Percentiles rank a stretch among this genome's conserved stretches.
These are phyloP conservation scores for Artibeus jamaicensis DNA, from an alignment of 2,797 vertebrate species.

Conservation along the genomic window DNA sequence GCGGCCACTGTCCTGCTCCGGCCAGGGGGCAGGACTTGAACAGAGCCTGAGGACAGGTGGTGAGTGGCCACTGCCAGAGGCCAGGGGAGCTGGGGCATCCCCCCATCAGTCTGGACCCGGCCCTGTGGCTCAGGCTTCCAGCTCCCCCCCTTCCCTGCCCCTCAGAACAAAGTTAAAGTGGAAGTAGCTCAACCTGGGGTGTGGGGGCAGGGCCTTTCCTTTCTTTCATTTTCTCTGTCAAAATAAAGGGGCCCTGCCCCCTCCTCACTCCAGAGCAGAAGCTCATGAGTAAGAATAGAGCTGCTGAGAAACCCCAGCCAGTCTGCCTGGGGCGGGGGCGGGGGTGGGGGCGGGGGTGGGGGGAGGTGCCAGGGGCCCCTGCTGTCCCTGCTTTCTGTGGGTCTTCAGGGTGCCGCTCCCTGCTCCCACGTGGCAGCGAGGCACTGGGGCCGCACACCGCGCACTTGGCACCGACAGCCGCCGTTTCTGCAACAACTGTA, in stretches of 20 bases:
- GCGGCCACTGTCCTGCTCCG: neutral
- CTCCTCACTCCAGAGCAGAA: neutral
- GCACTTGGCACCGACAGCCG: neutral
- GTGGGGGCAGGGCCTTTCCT: neutral
- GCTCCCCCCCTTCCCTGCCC: neutral
- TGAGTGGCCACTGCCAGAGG: constrained; percentile 35
- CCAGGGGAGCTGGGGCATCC: neutral
- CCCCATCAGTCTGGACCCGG: neutral
- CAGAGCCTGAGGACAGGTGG: constrained; percentile 44
- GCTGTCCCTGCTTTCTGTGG: neutral
- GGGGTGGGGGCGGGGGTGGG: neutral
- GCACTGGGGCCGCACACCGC: neutral
- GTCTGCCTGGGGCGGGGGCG: neutral
- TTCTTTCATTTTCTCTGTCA: constrained; percentile 22
- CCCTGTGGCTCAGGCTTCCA: neutral
- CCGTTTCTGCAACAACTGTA: neutral
- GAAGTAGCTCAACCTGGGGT: neutral
- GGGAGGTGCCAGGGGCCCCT: neutral
- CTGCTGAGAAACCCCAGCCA: no score
- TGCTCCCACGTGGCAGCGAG: neutral
- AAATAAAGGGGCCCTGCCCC: neutral
- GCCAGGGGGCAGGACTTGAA: constrained; percentile 4
- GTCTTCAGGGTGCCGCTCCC: neutral
- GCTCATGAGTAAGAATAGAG: neutral
- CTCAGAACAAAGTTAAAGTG: neutral